phyloP scores from a whole-genome alignment of 2,113 vertebrate species.

The Cardinalis cardinalis region DNA sequence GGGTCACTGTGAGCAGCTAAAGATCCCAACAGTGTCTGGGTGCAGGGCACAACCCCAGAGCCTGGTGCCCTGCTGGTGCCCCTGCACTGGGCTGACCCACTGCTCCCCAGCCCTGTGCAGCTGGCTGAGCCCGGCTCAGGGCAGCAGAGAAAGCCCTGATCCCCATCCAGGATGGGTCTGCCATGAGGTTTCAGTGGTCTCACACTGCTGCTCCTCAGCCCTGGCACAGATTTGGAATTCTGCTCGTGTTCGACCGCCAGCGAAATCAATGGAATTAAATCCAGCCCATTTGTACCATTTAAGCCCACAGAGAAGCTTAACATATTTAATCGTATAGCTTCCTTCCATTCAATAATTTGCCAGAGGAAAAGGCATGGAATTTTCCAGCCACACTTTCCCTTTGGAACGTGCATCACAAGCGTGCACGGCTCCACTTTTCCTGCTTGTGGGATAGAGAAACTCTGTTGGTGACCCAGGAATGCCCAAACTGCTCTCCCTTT shows the following conservation, averaged over 20 bases:
- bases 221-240: neutral
- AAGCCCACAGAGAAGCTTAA: slow-evolving; percentile 14
- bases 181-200: neutral
- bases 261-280: neutral
- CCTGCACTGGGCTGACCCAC: neutral
- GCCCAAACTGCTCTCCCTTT: neutral
- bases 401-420: neutral
- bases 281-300: neutral
- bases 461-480: neutral
- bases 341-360: neutral
- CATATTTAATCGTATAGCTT: neutral
- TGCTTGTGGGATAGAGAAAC: neutral
- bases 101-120: neutral
- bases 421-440: neutral
- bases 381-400: neutral
- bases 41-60: neutral
- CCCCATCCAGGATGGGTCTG: neutral
- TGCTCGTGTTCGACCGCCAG: neutral
- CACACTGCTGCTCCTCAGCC: neutral
- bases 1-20: no score
- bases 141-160: rapidly evolving
- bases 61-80: neutral
- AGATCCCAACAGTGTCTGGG: neutral
- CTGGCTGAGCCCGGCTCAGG: neutral
- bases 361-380: neutral